Base-by-base conservation (phyloP, 2,113 vertebrate species). In the Cephalopholis sonnerati region DNA sequence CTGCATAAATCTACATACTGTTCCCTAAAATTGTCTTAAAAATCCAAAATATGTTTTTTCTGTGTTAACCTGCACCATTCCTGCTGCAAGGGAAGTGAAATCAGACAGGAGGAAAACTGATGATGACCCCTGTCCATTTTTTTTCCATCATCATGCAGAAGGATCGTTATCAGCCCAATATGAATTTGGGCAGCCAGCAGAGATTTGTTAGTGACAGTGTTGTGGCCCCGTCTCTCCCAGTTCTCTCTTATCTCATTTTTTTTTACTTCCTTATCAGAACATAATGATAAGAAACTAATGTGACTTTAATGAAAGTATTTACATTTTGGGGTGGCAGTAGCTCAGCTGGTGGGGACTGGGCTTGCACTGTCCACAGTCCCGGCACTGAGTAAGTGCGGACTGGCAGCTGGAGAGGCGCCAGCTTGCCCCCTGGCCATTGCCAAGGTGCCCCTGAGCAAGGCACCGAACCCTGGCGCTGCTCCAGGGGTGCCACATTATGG, bases 121-220 rank as follows among this genome's bases (percentile, higher is more conserved):
- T 68, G 75, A 81, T 61, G 69, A 80, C 24, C 76, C 55, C 36
- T 32, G 66, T 20, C 32, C 25, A 50, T 4, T 69, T 75, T 32
- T n/a, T 81, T 69, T 12, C 48, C 57, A 84, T 86, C 80, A 86
- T 84, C 67, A 77, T 7, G 4, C 54, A 27, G 61, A 78, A 22
- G 10, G 62, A 83, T 87, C 69, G 17, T 36, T 17, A 64, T 65
- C 51, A 68, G 1, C 13, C 24, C 71, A 55, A 67, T 44, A 63
- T 54, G 51, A 50, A 12, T 66, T 57, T 54, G 25, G 9, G 46
- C 44, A 64, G 16, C 54, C 59, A 29, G 75, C 76, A 67, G 61
- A 73, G 74, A 48, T 76, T 44, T 55, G 57, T 29, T 25, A 17
- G 24, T n/a, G 61, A 55, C 46, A 64, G 22, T 10, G 13, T n/a